Base-by-base conservation (phyloP, 2,797 vertebrate species). In the Gobionotothen gibberifrons region DNA sequence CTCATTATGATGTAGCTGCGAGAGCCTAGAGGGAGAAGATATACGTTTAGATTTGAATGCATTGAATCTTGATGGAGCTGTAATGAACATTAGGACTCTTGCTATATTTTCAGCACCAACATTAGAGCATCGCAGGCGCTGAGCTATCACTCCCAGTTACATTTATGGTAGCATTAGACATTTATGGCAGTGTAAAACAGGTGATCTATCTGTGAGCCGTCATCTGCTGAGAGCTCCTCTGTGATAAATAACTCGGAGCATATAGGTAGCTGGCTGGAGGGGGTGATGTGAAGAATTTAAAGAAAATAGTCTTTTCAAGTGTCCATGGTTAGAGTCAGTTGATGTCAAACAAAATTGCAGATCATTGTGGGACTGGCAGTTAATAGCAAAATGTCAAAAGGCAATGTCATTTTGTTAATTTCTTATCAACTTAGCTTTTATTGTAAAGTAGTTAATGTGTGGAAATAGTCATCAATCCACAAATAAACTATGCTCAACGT, bases 111-210 rank as follows among this genome's bases (percentile, higher is more conserved):
- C 17, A 39, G 21, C 46, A 61, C 17, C 61, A 15, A 21, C 22
- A 59, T 71, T 39, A 51, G 3, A 59, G 40, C 63, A 40, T 46
- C 26, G 46, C 32, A 26, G 40, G 51, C 9, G 42, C 56, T 26
- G n/a, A 36, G 47, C 13, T 36, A 62, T 66, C 14, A 22, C n/a
- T 75, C 21, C 44, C 22, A 42, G 43, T 64, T 59, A 51, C 44
- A 22, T 55, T 68, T 72, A 75, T 48, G 68, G 32, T 3, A 14
- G 43, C 40, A 26, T 12, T 43, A 29, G 59, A 79, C 58, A 69
- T 63, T 46, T 26, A 60, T 65, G 49, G 51, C 21, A 22, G 21
- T 22, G 29, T 44, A 22, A 46, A 65, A 60, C 55, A 60, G 49
- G 47, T 26, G 47, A 52, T 74, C 10, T 48, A 26, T 60, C 68